Evolutionary conservation across 2,113 vertebrate genomes (phyloP), one percentile per base, ranked within the genome.

Genomic region (Theristicus caerulescens): DNA sequence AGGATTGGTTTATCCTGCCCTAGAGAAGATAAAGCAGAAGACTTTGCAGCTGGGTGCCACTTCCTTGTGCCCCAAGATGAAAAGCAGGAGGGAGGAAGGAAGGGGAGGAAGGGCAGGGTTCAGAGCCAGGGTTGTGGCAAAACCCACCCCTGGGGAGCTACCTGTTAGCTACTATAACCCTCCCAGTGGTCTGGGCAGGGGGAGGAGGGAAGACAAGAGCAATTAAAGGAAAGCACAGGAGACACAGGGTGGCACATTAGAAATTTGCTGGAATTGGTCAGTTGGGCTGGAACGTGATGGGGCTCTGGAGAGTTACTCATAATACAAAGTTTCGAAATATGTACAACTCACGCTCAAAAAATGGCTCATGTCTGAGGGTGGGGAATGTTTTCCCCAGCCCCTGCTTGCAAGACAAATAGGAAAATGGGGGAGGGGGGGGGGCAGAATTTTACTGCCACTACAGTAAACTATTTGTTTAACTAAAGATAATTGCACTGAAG

Each of bases 251-350:
- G 90, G 42, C 86, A 94, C 11, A 52, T 54, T 22, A 82, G 67
- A 83, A 90, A 83, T 78, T 34, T 78, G 15, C 61, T 94, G 92
- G 80, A 88, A 86, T 16, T 78, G 64, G 64, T 91, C 52, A 69
- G 67, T 65, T 88, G 76, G 86, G 70, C 67, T 91, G 93, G 71
- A 88, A 81, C 9, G 4, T 34, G 65, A 52, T 1, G 0, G 52
- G 52, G 44, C 93, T 93, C 94, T 78, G 25, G 88, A 94, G 95
- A 88, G 61, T 96, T 94, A 94, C 38, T 96, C 86, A 78, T 81
- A 90, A 42, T 29, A 74, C 71, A 66, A 81, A 84, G 88, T 96
- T 96, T 93, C 40, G 19, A 96, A 97, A 96, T 92, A 93, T 49
- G 65, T 71, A 72, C 80, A 86, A 90, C 76, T 97, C 88, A 95